Evolutionary conservation across 1,140 invertebrate genomes (phyloP).

Genomic region (Dinothrombium tinctorium): DNA sequence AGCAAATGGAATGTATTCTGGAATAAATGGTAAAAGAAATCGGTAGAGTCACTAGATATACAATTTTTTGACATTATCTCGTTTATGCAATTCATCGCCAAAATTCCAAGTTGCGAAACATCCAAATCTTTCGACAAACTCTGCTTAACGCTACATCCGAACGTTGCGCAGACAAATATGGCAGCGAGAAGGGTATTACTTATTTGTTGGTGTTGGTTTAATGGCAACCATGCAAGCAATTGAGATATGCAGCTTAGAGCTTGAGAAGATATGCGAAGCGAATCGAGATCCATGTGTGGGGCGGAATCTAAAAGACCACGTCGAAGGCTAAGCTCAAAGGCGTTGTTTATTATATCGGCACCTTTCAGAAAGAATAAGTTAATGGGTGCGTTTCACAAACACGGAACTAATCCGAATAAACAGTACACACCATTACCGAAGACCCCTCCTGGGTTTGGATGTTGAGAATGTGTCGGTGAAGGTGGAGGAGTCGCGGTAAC

Average conservation of each 20-base stretch:
- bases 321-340: too few species aligned
- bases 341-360: too few species aligned
- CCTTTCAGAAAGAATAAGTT: too few species aligned
- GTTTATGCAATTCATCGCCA: slow-evolving; percentile 59
- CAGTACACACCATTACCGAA: too few species aligned
- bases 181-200: slow-evolving; percentile 40
- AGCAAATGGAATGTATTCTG: too few species aligned
- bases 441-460: too few species aligned
- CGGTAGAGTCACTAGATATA: slow-evolving; percentile 33
- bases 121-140: slow-evolving; percentile 8
- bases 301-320: too few species aligned
- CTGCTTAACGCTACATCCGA: slow-evolving; percentile 21
- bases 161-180: slow-evolving; percentile 44
- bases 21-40: background rate
- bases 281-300: slow-evolving; percentile 24
- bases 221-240: slow-evolving; percentile 61
- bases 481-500: slow-evolving; percentile 43
- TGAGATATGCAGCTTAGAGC: slow-evolving; percentile 50
- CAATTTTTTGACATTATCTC: slow-evolving; percentile 72
- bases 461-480: too few species aligned
- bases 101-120: slow-evolving; percentile 28
- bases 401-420: too few species aligned
- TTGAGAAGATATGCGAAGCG: slow-evolving; percentile 23
- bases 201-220: slow-evolving; percentile 33
- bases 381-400: too few species aligned